Evolutionary conservation across 2,113 vertebrate species (phyloP).

Genomic region (Crypturellus undulatus): DNA sequence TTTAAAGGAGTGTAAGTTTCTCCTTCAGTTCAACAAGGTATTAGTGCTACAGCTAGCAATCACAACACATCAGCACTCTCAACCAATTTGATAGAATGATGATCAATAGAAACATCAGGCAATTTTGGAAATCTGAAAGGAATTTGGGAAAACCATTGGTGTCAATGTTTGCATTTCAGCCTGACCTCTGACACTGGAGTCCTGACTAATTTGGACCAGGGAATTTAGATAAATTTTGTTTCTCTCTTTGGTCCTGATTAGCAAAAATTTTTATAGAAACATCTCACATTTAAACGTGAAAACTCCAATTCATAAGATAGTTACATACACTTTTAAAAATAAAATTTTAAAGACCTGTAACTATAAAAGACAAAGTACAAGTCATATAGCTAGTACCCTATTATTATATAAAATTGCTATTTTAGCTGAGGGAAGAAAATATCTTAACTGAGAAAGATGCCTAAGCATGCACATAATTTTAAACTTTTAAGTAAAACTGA

Average conservation of each 20-base stretch:
- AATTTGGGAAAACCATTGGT: neutral
- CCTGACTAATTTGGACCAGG: neutral
- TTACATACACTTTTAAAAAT: neutral
- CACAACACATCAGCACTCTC: neutral
- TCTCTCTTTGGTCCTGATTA: neutral
- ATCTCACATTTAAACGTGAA: constrained; percentile 5
- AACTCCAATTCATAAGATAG: neutral
- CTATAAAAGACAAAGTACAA: neutral
- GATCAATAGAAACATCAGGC: neutral
- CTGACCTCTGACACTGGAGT: neutral
- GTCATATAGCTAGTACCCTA: neutral
- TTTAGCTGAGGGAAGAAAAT: neutral
- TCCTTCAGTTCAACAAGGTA: constrained; percentile 13
- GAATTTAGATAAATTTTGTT: neutral
- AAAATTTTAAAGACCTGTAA: constrained; percentile 12
- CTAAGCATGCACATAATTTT: neutral
- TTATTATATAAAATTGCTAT: neutral
- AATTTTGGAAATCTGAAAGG: neutral
- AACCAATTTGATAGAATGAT: neutral
- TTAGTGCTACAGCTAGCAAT: neutral
- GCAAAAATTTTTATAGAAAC: constrained; percentile 17
- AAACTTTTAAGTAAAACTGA: neutral
- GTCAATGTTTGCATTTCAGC: neutral
- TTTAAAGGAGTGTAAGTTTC: constrained; percentile 21
- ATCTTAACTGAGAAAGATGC: neutral